Conservation (phyloP, 2,113 vertebrate species). For the Hemibagrus wyckioides region DNA sequence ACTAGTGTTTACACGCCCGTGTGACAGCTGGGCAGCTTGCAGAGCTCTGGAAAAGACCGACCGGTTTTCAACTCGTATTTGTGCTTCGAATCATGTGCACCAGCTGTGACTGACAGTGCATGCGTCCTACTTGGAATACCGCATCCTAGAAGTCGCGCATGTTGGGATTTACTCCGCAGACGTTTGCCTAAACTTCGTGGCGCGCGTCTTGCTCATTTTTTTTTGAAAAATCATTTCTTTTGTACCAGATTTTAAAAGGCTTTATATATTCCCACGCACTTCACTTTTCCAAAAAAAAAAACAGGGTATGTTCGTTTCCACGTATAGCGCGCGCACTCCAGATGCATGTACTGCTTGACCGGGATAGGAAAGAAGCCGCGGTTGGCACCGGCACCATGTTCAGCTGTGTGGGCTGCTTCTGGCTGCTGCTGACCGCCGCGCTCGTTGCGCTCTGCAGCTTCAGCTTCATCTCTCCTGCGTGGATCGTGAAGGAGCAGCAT, state of each 20-base stretch:
- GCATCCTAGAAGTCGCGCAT: neutral
- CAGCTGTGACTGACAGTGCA: neutral
- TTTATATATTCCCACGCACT: neutral
- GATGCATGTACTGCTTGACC: conserved; percentile 79
- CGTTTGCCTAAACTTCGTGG: neutral
- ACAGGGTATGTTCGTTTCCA: conserved; percentile 48
- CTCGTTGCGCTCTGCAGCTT: conserved; percentile 83
- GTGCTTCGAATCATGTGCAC: neutral
- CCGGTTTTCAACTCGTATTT: neutral
- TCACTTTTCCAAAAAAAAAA: neutral
- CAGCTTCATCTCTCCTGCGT: conserved; percentile 85
- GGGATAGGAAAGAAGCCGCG: conserved; percentile 75
- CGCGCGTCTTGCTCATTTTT: neutral
- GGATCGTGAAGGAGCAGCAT: conserved; percentile 79
- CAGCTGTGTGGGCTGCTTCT: conserved; percentile 86
- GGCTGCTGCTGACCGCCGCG: conserved; percentile 84
- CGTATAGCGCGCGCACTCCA: conserved; percentile 67
- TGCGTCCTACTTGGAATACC: neutral
- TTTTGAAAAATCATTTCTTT: too few relatives aligned
- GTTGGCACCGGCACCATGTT: conserved; percentile 79
- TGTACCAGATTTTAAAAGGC: neutral
- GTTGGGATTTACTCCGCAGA: conserved; percentile 10
- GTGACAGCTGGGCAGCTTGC: neutral
- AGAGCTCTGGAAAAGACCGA: neutral
- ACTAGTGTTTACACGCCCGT: neutral